Evolutionary conservation across 2,113 vertebrate genomes (phyloP).

Genomic region (Chionodraco myersi): DNA sequence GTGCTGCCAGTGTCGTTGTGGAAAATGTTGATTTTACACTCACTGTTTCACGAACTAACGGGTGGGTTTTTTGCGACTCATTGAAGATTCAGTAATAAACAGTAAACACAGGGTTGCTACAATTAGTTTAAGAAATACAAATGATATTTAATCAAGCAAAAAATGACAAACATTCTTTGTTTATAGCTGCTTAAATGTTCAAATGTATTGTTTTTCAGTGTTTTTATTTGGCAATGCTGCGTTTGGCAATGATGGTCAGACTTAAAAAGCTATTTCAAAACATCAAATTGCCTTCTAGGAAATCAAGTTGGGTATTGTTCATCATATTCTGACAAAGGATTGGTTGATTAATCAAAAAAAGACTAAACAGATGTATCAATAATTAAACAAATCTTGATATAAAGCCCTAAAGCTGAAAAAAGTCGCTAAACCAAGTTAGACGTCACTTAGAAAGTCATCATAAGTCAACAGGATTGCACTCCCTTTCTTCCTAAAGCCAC

Average conservation of each 20-base stretch:
- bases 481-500: conserved; percentile 43
- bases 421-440: background rate
- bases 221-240: too few relatives aligned
- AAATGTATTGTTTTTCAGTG: background rate
- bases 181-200: background rate
- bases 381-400: background rate
- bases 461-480: conserved; percentile 24
- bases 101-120: background rate
- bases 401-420: background rate
- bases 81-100: background rate
- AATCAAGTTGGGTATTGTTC: background rate
- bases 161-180: background rate
- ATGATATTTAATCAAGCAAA: background rate
- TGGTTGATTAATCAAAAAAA: background rate
- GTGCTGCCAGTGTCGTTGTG: conserved; percentile 20
- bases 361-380: background rate
- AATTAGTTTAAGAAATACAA: too few relatives aligned
- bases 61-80: background rate
- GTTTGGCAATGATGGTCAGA: background rate
- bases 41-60: conserved; percentile 18
- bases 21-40: conserved; percentile 35
- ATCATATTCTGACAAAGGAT: background rate
- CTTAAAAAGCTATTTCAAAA: background rate
- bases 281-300: background rate
- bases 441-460: conserved; percentile 10